A percentile compares a stretch with the other conserved stretches of the same genome.
phyloP scores from a whole-genome alignment of 2,888 invertebrate genomes.

The Tipula confusa region DNA sequence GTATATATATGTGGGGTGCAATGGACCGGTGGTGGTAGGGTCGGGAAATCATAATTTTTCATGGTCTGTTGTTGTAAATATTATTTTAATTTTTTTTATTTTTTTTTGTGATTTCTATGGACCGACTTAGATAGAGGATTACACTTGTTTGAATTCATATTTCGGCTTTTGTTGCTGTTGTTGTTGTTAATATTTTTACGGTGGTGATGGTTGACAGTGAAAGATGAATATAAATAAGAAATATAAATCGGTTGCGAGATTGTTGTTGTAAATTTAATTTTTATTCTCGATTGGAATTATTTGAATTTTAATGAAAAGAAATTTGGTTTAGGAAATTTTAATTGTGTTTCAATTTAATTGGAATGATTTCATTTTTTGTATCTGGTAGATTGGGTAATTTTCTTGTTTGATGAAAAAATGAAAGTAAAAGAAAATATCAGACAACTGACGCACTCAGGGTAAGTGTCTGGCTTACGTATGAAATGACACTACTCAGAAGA shows the following conservation, averaged over 20 bases:
- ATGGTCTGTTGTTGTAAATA: constrained; percentile 26
- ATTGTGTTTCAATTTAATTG: background rate
- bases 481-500: no score
- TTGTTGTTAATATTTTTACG: background rate
- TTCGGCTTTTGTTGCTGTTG: background rate
- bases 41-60: background rate
- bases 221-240: background rate
- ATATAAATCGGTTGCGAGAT: background rate
- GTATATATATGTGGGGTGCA: no score
- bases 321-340: background rate
- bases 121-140: constrained; percentile 33
- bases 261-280: background rate
- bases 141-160: constrained; percentile 33
- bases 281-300: background rate
- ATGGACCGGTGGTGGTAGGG: no score
- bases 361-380: background rate
- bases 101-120: constrained; percentile 33
- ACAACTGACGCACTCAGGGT: no score
- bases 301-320: background rate
- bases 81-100: constrained; percentile 28
- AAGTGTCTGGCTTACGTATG: no score
- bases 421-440: no score
- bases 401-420: no score
- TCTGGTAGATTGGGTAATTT: no score
- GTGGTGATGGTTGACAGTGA: background rate